A percentile compares a stretch with the other conserved stretches of the same genome.
Conservation (phyloP, 2,888 invertebrate species). For the Formica aserva region DNA sequence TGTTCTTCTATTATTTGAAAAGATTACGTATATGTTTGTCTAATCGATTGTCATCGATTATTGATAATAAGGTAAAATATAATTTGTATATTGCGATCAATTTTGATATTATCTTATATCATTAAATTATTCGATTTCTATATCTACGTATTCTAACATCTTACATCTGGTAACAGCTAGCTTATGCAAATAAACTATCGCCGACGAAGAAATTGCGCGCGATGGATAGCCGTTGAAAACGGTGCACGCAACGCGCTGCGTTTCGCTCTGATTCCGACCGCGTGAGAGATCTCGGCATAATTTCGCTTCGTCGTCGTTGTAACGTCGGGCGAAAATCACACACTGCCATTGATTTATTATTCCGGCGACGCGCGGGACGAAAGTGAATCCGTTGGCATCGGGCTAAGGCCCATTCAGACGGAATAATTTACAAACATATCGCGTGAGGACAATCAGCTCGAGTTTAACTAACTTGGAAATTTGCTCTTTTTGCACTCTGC, state of each 20-base stretch:
- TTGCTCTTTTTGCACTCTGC: background rate
- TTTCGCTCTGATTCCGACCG: slow-evolving; percentile 75
- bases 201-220: slow-evolving; percentile 26
- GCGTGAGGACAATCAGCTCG: background rate
- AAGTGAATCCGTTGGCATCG: slow-evolving; percentile 69
- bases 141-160: background rate
- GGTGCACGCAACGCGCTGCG: slow-evolving; percentile 55
- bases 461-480: background rate
- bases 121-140: background rate
- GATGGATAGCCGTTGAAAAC: slow-evolving; percentile 13
- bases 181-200: background rate
- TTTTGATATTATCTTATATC: background rate
- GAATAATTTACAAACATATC: slow-evolving; percentile 30
- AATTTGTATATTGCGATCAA: background rate
- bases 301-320: slow-evolving; percentile 66
- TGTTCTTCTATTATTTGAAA: background rate
- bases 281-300: slow-evolving; percentile 66
- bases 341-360: slow-evolving; percentile 66
- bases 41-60: background rate
- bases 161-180: background rate
- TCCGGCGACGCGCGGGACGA: slow-evolving; percentile 71
- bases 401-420: background rate
- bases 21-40: background rate
- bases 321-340: slow-evolving; percentile 67
- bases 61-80: background rate